Evolutionary conservation across 2,888 invertebrate species (phyloP).

Genomic region (Latrodectus hesperus): DNA sequence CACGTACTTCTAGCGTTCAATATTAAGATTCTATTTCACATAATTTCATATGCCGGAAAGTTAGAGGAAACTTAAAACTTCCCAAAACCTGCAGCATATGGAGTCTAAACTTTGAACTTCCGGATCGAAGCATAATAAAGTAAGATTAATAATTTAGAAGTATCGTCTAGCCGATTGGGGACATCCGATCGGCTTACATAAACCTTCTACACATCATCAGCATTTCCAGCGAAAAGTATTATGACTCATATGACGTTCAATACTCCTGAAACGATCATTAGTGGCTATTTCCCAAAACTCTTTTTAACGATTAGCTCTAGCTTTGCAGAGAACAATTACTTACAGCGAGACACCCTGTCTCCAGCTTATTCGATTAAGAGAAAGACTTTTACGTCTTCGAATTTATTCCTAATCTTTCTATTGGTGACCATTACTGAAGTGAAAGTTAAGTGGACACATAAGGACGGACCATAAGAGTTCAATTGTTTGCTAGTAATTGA

Average conservation of each 20-base stretch:
- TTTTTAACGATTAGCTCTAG: constrained; percentile 47
- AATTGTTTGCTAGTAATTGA: constrained; percentile 32
- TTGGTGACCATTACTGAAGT: constrained; percentile 11
- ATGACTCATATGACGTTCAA: constrained; percentile 54
- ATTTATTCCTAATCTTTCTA: constrained; percentile 37
- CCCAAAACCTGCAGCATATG: too few species aligned
- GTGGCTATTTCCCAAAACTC: constrained; percentile 40
- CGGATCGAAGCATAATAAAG: not conserved
- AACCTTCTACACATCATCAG: constrained; percentile 28
- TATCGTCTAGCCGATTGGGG: constrained; percentile 5
- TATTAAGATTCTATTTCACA: too few species aligned
- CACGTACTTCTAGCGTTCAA: too few species aligned
- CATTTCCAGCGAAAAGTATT: constrained; percentile 29
- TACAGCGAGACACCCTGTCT: constrained; percentile 33
- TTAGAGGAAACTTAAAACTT: too few species aligned
- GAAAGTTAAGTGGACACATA: constrained; percentile 22
- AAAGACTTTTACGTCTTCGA: constrained; percentile 31
- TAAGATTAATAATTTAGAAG: not conserved
- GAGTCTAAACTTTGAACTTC: not conserved
- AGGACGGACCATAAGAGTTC: constrained; percentile 17
- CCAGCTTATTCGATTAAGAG: constrained; percentile 38
- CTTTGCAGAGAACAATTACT: constrained; percentile 41
- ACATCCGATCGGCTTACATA: constrained; percentile 22
- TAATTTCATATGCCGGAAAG: too few species aligned
- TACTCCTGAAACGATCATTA: constrained; percentile 49